Evolutionary conservation across 2,113 vertebrate genomes (phyloP).

Genomic region (Amphilophus citrinellus): DNA sequence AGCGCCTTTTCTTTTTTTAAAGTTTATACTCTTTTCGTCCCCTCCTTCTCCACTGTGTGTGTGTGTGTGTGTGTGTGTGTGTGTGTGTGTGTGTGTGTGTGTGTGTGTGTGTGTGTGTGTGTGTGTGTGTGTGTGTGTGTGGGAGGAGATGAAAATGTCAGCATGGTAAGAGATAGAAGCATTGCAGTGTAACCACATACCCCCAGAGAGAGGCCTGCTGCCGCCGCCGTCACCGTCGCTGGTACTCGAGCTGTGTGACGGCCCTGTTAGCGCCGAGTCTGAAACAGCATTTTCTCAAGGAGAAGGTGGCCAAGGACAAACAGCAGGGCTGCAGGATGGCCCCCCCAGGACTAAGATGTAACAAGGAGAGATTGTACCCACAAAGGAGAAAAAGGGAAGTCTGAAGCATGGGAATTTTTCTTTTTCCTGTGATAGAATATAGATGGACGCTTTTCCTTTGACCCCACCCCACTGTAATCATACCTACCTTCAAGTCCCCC

Average conservation of each 20-base stretch:
- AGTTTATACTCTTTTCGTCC: constrained; percentile 13
- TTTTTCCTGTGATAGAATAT: not conserved
- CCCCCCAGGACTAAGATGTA: constrained; percentile 36
- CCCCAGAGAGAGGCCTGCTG: constrained; percentile 54
- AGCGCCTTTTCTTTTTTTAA: not conserved
- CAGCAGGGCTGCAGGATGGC: constrained; percentile 28
- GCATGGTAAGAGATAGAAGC: constrained; percentile 64
- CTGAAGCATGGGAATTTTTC: not conserved
- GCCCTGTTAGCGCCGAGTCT: constrained; percentile 64
- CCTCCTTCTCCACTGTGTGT: not conserved
- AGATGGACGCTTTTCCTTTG: not conserved
- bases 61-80: not conserved
- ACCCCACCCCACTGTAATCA: not conserved
- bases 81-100: not conserved
- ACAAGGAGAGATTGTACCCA: constrained; percentile 23
- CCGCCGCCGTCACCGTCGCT: not conserved
- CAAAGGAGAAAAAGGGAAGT: not conserved
- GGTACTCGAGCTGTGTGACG: constrained; percentile 43
- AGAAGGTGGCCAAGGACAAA: constrained; percentile 74
- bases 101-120: not conserved
- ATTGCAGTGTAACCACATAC: constrained; percentile 69
- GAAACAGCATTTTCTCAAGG: constrained; percentile 79
- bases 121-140: too few relatives aligned
- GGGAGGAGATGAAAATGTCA: constrained; percentile 60
- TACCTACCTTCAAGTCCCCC: not conserved